A percentile compares a stretch with the other conserved stretches of the same genome.
Evolutionary conservation across 1,140 invertebrate genomes (phyloP).

Genomic region (Trichonephila clavata): DNA sequence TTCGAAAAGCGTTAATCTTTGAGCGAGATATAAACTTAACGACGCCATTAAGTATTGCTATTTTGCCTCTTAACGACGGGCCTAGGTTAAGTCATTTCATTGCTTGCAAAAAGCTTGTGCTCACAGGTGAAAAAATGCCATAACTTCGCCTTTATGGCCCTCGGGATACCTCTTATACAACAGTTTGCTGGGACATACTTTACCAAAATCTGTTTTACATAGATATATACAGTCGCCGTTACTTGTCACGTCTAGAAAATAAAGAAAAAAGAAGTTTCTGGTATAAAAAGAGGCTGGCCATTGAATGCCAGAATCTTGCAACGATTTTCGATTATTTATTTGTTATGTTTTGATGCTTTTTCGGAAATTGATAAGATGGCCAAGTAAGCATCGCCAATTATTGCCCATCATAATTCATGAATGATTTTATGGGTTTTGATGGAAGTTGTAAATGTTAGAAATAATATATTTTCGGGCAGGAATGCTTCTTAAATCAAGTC

Average conservation of each 20-base stretch:
- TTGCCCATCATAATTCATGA: constrained; percentile 36
- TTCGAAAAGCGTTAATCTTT: constrained; percentile 58
- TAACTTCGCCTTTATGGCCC: constrained; percentile 59
- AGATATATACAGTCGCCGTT: constrained; percentile 40
- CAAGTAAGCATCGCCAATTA: constrained; percentile 14
- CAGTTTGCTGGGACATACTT: constrained; percentile 50
- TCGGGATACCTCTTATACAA: constrained; percentile 47
- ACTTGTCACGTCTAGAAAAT: constrained; percentile 56
- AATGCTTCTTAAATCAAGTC: background rate
- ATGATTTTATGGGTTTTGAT: background rate
- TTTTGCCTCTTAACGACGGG: constrained; percentile 61
- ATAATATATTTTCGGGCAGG: background rate
- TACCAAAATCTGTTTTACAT: constrained; percentile 65
- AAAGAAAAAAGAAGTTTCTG: background rate
- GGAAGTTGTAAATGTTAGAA: background rate
- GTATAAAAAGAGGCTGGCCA: background rate
- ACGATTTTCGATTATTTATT: constrained; percentile 61
- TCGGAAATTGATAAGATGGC: constrained; percentile 31
- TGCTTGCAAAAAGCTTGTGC: constrained; percentile 20
- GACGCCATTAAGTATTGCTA: constrained; percentile 67
- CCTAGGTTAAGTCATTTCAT: constrained; percentile 57
- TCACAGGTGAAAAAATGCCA: constrained; percentile 53
- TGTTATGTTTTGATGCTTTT: constrained; percentile 26
- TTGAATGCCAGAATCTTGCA: constrained; percentile 11
- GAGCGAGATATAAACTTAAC: constrained; percentile 64